A percentile compares a stretch with the other conserved stretches of the same genome.
These are phyloP conservation scores for Clepsis dumicolana DNA, from an alignment of 2,888 invertebrate species.

Conservation along the genomic window DNA sequence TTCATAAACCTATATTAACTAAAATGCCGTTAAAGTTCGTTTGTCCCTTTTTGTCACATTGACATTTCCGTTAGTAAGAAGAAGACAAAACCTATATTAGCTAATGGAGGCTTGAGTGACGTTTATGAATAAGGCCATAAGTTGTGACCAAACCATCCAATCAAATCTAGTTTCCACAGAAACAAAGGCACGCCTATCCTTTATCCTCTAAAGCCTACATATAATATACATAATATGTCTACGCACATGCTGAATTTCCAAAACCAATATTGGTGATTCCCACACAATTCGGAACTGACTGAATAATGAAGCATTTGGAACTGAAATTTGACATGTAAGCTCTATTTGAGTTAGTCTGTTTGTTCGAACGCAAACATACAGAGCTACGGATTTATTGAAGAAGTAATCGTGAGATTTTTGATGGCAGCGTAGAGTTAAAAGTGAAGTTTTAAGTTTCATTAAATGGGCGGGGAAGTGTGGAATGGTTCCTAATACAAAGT, in stretches of 20 bases:
- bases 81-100: too few relatives aligned
- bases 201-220: too few relatives aligned
- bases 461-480: not conserved
- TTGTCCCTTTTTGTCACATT: too few relatives aligned
- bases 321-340: conserved; percentile 32
- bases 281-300: conserved; percentile 16
- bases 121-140: too few relatives aligned
- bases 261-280: conserved; percentile 30
- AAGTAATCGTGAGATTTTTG: not conserved
- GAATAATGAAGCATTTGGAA: conserved; percentile 23
- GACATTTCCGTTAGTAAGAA: too few relatives aligned
- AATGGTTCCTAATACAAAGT: too few relatives aligned
- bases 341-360: conserved; percentile 23
- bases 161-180: too few relatives aligned
- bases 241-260: conserved; percentile 15
- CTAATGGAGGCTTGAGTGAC: too few relatives aligned
- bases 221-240: not conserved
- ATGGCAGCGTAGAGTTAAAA: not conserved
- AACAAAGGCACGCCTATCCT: too few relatives aligned
- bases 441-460: not conserved
- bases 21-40: too few relatives aligned
- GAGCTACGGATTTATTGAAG: not conserved
- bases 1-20: too few relatives aligned
- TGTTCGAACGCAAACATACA: not conserved
- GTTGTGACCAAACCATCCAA: too few relatives aligned